Evolutionary conservation across 2,797 vertebrate species (phyloP).

Genomic region (Myripristis murdjan): DNA sequence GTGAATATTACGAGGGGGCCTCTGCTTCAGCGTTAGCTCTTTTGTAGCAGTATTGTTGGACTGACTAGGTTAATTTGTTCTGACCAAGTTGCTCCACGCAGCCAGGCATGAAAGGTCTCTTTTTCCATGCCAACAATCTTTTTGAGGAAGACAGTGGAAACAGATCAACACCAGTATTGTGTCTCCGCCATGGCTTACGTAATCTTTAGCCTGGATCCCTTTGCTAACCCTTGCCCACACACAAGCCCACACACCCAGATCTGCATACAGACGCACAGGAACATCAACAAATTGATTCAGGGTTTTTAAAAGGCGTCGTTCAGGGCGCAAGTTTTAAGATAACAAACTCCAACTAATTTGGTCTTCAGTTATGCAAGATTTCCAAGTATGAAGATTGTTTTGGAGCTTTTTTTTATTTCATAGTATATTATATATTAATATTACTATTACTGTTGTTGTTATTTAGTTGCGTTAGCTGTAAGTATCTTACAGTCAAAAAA

Average conservation of each 20-base stretch:
- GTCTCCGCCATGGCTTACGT: conserved; percentile 2
- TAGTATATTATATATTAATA: conserved; percentile 65
- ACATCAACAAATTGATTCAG: conserved; percentile 69
- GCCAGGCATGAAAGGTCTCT: conserved; percentile 22
- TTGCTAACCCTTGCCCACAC: background rate
- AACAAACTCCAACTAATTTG: conserved; percentile 61
- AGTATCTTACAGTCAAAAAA: conserved; percentile 69
- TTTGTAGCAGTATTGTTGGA: conserved; percentile 59
- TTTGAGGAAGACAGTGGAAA: conserved; percentile 21
- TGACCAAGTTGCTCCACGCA: background rate
- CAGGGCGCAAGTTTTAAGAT: conserved; percentile 62
- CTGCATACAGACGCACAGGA: conserved; percentile 73
- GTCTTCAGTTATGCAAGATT: conserved; percentile 76
- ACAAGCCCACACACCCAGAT: conserved; percentile 9
- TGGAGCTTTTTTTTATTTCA: conserved; percentile 63
- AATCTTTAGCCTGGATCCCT: conserved; percentile 15
- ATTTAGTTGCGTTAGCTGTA: conserved; percentile 70
- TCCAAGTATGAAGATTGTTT: conserved; percentile 63
- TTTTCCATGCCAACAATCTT: conserved; percentile 18
- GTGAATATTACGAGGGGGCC: conserved; percentile 5
- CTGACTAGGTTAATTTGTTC: conserved; percentile 1
- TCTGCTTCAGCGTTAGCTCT: conserved; percentile 26
- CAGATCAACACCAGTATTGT: conserved; percentile 4
- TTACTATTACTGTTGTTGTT: conserved; percentile 68
- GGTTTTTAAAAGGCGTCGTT: conserved; percentile 75